A percentile compares a stretch with the other conserved stretches of the same genome.
These are phyloP conservation scores for Planococcus citri DNA, from an alignment of 1,140 invertebrate species.

Conservation along the genomic window DNA sequence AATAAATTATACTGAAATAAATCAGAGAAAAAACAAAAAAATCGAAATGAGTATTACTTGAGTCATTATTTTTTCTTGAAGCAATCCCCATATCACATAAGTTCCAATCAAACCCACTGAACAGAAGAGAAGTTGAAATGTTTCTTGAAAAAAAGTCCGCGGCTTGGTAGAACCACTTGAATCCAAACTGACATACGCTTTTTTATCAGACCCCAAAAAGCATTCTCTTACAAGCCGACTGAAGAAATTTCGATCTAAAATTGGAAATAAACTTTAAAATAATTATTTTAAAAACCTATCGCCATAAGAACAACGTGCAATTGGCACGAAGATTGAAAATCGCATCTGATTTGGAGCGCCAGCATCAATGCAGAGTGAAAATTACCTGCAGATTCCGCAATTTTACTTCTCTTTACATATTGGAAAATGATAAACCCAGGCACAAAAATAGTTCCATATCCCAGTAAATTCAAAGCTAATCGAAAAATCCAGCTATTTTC, in stretches of 20 bases:
- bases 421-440: constrained; percentile 74
- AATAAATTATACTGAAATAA: constrained; percentile 26
- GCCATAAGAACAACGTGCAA: no score
- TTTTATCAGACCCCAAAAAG: constrained; percentile 1
- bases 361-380: not conserved
- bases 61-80: constrained; percentile 89
- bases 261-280: not conserved
- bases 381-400: not conserved
- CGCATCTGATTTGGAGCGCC: no score
- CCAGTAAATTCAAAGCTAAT: constrained; percentile 63
- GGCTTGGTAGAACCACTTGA: not conserved
- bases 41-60: constrained; percentile 40
- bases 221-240: not conserved
- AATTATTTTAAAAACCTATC: not conserved
- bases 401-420: constrained; percentile 46
- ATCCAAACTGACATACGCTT: not conserved
- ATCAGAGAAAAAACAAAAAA: constrained; percentile 19
- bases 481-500: constrained; percentile 53
- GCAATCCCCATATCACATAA: constrained; percentile 59
- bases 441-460: constrained; percentile 78
- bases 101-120: not conserved
- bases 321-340: no score
- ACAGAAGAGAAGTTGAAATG: not conserved
- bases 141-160: not conserved
- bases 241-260: not conserved